Evolutionary conservation across 1,140 invertebrate species (phyloP), one percentile per base, ranked within the genome.

Genomic region (Tetramorium parvispinum): DNA sequence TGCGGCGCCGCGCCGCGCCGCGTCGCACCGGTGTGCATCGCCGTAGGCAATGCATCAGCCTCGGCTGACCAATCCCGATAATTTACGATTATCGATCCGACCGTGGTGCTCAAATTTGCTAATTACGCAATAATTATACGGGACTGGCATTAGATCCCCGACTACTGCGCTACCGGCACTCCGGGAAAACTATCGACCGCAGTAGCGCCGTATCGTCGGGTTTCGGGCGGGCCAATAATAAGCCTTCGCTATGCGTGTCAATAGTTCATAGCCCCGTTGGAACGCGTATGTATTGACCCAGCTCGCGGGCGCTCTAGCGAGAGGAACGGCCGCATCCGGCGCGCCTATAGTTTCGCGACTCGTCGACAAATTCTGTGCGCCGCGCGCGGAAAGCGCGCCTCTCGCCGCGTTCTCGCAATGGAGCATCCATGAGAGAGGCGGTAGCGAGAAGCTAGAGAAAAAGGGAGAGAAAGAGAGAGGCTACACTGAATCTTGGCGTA

Each of bases 71-170:
- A 91, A 87, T 92, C 85, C 91, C 91, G 88, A 92, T 92, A 91
- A 92, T 92, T 92, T 91, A 92, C 91, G 91, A 92, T 91, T 91
- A 92, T 92, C 91, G 91, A 92, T 91, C 91, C 83, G 88, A n/a
- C 89, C 89, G 88, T 91, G 91, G 91, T 89, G 91, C 88, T 92
- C 91, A 92, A 92, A 92, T 92, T 92, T 91, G 91, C 91, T 92
- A 92, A 92, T 92, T 92, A 92, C 91, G 88, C 88, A 92, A 92
- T 92, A 92, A 92, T 92, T 92, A 92, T 90, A 91, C 91, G 91
- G 53, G 53, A 82, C 85, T 91, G 86, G 88, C 88, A 89, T 91
- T 89, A 91, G 90, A 91, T 90, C 55, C 79, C 65, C 55, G 82
- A 89, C 77, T 82, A 78, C 76, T 53, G 53, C 85, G 55, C 70